These are phyloP conservation scores for Lepidothrix coronata DNA, from an alignment of 2,113 vertebrate genomes.

Conservation along the genomic window DNA sequence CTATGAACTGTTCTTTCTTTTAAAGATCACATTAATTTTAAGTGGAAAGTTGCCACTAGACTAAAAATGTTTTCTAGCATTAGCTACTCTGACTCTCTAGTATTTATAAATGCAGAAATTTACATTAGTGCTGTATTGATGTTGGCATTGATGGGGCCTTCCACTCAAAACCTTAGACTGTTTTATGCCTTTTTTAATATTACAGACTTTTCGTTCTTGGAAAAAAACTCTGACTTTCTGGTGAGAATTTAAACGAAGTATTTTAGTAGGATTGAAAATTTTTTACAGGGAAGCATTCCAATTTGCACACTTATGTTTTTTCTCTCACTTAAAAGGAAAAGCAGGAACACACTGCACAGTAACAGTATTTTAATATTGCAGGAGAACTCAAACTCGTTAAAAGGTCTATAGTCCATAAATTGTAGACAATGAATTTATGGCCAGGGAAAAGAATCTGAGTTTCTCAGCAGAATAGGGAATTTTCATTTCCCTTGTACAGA, in stretches of 20 bases:
- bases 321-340: not conserved
- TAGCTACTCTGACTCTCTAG: not conserved
- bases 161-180: not conserved
- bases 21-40: not conserved
- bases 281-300: not conserved
- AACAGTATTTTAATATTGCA: not conserved
- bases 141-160: not conserved
- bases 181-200: not conserved
- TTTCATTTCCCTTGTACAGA: not conserved
- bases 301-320: not conserved
- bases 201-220: not conserved
- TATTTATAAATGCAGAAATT: not conserved
- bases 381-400: not conserved
- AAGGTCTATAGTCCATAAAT: not conserved
- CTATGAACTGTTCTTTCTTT: not conserved
- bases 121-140: not conserved
- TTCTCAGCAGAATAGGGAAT: not conserved
- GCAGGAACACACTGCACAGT: not conserved
- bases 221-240: not conserved
- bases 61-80: not conserved
- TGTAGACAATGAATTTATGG: not conserved
- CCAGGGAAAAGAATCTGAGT: not conserved
- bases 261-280: not conserved
- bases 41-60: not conserved
- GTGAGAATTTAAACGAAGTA: not conserved